A percentile compares a stretch with the other conserved stretches of the same genome.
These are phyloP conservation scores for Dusona sp. DNA, from an alignment of 2,888 invertebrate genomes.

Conservation along the genomic window DNA sequence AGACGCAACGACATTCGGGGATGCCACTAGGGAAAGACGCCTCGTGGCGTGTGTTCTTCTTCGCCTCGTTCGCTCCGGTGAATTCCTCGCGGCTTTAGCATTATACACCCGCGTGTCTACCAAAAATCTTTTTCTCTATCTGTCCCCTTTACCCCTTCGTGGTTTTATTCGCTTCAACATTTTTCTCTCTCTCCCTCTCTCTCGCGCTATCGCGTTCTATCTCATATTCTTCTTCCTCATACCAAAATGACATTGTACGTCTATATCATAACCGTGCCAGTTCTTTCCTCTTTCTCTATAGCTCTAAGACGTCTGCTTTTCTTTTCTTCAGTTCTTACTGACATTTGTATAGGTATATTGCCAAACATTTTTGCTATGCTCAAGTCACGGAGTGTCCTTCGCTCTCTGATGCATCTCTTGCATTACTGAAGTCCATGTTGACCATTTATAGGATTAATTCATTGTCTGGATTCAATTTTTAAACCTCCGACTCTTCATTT, in stretches of 20 bases:
- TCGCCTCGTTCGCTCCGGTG: conserved; percentile 66
- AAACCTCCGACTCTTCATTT: not conserved
- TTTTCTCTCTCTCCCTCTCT: conserved; percentile 64
- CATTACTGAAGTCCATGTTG: conserved; percentile 58
- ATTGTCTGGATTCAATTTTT: conserved; percentile 48
- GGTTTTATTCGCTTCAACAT: conserved; percentile 46
- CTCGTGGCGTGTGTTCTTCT: conserved; percentile 64
- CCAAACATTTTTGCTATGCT: conserved; percentile 10
- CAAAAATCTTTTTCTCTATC: conserved; percentile 68
- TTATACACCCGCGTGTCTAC: conserved; percentile 67
- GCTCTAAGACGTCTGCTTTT: conserved; percentile 56
- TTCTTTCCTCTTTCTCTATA: conserved; percentile 46
- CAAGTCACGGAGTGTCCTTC: conserved; percentile 23
- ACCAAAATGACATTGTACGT: conserved; percentile 61
- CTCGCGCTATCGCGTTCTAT: conserved; percentile 62
- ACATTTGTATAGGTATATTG: conserved; percentile 21
- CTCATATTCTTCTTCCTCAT: conserved; percentile 53
- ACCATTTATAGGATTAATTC: conserved; percentile 58
- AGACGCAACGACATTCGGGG: conserved; percentile 50
- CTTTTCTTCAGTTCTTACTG: conserved; percentile 42
- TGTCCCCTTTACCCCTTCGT: conserved; percentile 63
- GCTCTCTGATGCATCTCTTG: conserved; percentile 60
- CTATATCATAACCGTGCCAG: conserved; percentile 57
- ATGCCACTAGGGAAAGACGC: conserved; percentile 63
- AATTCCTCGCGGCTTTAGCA: conserved; percentile 55